Evolutionary conservation across 2,797 vertebrate genomes (phyloP).

Genomic region (Sebastes matsubarae): DNA sequence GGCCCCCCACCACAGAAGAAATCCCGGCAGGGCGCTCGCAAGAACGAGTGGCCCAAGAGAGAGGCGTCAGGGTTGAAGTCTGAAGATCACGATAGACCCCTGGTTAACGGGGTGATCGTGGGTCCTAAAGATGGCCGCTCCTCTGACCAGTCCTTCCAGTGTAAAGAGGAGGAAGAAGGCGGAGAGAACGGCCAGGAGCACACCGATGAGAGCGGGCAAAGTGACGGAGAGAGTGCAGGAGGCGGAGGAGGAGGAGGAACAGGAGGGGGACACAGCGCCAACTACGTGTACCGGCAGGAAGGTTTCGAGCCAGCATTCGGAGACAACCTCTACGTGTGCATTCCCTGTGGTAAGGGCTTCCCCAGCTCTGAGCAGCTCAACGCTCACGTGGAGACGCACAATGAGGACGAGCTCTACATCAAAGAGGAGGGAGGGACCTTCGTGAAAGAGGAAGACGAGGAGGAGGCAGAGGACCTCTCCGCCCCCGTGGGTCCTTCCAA

Average conservation of each 20-base stretch:
- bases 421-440: conserved; percentile 89
- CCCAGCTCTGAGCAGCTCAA: conserved; percentile 98
- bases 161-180: conserved; percentile 87
- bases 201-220: conserved; percentile 91
- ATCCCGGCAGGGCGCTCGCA: conserved; percentile 87
- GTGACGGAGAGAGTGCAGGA: conserved; percentile 85
- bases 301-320: conserved; percentile 94
- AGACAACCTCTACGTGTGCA: conserved; percentile 99
- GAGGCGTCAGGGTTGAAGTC: conserved; percentile 80
- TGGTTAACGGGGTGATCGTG: conserved; percentile 89
- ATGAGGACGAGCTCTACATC: conserved; percentile 94
- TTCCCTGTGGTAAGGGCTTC: conserved; percentile 98
- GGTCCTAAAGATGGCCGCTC: conserved; percentile 83
- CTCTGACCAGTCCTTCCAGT: conserved; percentile 85
- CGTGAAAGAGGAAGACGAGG: conserved; percentile 87
- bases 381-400: conserved; percentile 95
- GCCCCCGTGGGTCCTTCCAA: conserved; percentile 81
- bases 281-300: conserved; percentile 94
- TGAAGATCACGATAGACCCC: conserved; percentile 81
- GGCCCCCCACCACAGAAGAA: conserved; percentile 86
- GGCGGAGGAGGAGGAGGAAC: conserved; percentile 69
- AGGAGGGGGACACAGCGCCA: conserved; percentile 78
- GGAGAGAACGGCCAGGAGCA: conserved; percentile 92
- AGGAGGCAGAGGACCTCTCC: conserved; percentile 90
- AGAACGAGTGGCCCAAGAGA: conserved; percentile 92